Percentiles rank a stretch among this genome's conserved stretches.
Evolutionary conservation across 2,888 invertebrate genomes (phyloP).

Genomic region (Ischnura elegans): DNA sequence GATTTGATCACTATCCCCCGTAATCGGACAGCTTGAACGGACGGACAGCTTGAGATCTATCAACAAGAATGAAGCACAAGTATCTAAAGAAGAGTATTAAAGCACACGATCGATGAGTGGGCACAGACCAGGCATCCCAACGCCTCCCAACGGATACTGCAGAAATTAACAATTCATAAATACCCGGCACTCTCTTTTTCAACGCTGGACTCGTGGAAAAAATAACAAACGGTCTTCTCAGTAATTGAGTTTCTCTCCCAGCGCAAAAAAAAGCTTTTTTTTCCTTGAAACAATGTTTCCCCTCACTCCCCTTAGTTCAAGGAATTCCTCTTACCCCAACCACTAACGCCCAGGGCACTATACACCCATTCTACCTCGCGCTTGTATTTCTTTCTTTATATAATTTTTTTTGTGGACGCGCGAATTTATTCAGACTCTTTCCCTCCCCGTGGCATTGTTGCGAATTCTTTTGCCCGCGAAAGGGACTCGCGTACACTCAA

Average conservation of each 20-base stretch:
- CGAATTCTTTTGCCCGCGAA: slow-evolving; percentile 62
- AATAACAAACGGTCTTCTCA: slow-evolving; percentile 37
- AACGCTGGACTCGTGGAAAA: slow-evolving; percentile 13
- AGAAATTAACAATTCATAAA: slow-evolving; percentile 52
- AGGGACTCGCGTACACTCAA: slow-evolving; percentile 39
- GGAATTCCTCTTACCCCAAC: neutral
- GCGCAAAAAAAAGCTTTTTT: slow-evolving; percentile 44
- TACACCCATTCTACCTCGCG: slow-evolving; percentile 21
- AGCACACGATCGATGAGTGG: neutral
- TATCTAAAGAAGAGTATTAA: too few species aligned
- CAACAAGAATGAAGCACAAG: neutral
- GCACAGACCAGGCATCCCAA: neutral
- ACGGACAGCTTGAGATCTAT: too few species aligned
- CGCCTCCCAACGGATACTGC: neutral
- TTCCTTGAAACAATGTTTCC: slow-evolving; percentile 56
- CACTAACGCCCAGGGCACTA: slow-evolving; percentile 32
- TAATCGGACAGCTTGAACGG: too few species aligned
- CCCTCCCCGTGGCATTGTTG: slow-evolving; percentile 20
- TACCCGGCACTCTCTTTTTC: slow-evolving; percentile 26
- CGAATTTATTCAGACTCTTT: slow-evolving; percentile 60
- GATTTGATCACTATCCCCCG: too few species aligned
- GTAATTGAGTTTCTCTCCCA: slow-evolving; percentile 57
- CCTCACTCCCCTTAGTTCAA: slow-evolving; percentile 40
- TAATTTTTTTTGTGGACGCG: neutral
- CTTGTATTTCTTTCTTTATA: slow-evolving; percentile 39